A percentile compares a stretch with the other conserved stretches of the same genome.
Evolutionary conservation across 2,113 vertebrate genomes (phyloP).

Genomic region (Ciconia stormi): DNA sequence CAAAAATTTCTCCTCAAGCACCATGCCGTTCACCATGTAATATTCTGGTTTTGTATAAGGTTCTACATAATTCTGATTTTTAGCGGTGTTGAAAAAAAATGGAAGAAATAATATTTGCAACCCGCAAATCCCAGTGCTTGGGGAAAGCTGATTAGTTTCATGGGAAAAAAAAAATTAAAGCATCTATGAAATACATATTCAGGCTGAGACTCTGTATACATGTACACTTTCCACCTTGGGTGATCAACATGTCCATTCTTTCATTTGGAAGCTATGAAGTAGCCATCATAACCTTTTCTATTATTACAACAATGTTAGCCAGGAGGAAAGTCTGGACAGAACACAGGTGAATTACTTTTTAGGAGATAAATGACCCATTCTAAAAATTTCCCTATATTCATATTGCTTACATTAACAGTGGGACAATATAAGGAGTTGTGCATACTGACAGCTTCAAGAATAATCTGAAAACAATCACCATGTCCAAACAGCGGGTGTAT

Average conservation of each 20-base stretch:
- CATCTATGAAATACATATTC: background rate
- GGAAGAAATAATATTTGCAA: background rate
- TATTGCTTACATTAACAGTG: background rate
- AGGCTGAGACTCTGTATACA: background rate
- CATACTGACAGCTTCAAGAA: background rate
- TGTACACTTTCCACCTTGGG: background rate
- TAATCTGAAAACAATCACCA: background rate
- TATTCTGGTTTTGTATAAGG: background rate
- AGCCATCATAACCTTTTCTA: background rate
- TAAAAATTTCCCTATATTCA: background rate
- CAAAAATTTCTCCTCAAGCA: background rate
- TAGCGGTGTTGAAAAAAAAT: background rate
- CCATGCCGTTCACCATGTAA: background rate
- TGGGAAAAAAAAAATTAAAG: background rate
- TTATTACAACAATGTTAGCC: background rate
- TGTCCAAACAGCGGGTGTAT: background rate
- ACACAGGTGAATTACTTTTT: background rate
- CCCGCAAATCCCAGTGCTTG: background rate
- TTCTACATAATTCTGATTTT: background rate
- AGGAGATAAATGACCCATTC: background rate
- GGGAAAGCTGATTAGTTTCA: background rate
- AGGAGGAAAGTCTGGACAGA: background rate
- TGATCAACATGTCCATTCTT: background rate
- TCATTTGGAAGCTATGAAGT: background rate
- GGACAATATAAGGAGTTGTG: background rate